A percentile compares a stretch with the other conserved stretches of the same genome.
Evolutionary conservation across 2,113 vertebrate genomes (phyloP).

Genomic region (Hiodon tergisus): DNA sequence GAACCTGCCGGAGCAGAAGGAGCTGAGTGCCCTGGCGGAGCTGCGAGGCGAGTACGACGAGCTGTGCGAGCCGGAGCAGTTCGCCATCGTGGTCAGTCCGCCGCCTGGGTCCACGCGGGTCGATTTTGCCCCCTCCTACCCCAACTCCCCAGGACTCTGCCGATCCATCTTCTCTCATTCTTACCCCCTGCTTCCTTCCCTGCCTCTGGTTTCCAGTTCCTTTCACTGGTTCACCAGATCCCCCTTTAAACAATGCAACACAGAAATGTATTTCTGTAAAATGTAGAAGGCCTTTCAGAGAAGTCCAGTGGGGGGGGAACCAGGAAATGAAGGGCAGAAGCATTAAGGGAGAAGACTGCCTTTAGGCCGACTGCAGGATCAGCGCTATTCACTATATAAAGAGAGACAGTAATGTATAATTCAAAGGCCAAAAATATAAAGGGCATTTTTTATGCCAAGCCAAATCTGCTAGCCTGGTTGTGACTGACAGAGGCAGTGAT

Average conservation of each 20-base stretch:
- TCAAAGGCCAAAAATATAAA: constrained; percentile 40
- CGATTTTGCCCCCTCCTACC: constrained; percentile 13
- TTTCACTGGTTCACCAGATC: not conserved
- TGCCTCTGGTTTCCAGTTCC: too few relatives aligned
- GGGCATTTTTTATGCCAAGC: constrained; percentile 32
- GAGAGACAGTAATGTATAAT: constrained; percentile 27
- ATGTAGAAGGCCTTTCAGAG: constrained; percentile 25
- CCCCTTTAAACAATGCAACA: constrained; percentile 20
- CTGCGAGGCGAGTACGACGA: constrained; percentile 87
- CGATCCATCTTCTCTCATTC: not conserved
- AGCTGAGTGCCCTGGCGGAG: constrained; percentile 81
- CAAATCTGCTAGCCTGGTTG: constrained; percentile 21
- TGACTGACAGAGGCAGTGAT: constrained; percentile 39
- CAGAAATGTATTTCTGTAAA: constrained; percentile 21
- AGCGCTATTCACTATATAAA: constrained; percentile 44
- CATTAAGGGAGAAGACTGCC: constrained; percentile 24
- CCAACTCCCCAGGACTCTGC: not conserved
- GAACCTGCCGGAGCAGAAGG: constrained; percentile 91
- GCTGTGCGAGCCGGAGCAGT: constrained; percentile 91
- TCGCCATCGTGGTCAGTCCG: constrained; percentile 91
- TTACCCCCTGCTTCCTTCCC: constrained; percentile 1
- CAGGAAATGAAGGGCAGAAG: constrained; percentile 25
- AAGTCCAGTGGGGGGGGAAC: constrained; percentile 25
- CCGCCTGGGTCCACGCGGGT: not conserved
- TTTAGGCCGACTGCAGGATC: constrained; percentile 33